Percentiles rank a stretch among this genome's conserved stretches.
phyloP scores from a whole-genome alignment of 1,140 invertebrate genomes.

The Lasioglossum albipes region DNA sequence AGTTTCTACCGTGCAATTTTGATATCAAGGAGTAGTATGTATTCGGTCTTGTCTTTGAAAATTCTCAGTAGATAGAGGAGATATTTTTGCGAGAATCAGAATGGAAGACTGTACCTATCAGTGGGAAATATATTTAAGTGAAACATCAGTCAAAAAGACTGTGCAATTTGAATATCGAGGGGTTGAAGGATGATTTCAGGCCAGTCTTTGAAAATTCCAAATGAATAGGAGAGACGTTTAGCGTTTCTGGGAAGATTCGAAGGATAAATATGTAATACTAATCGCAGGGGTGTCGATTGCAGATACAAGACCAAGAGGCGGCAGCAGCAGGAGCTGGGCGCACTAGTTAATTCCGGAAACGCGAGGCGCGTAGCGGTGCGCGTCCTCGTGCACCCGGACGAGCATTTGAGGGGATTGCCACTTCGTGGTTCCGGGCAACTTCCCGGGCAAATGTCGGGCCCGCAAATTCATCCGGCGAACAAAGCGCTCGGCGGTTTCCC shows the following conservation, averaged over 20 bases:
- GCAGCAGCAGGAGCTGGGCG: conserved; percentile 77
- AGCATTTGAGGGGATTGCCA: conserved; percentile 74
- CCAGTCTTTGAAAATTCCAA: no score
- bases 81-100: no score
- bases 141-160: no score
- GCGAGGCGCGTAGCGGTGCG: conserved; percentile 77
- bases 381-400: conserved; percentile 77
- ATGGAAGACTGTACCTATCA: no score
- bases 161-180: no score
- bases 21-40: no score
- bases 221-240: no score
- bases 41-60: no score
- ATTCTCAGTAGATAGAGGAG: no score
- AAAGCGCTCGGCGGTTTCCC: conserved; percentile 77
- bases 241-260: no score
- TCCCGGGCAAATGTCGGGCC: conserved; percentile 70
- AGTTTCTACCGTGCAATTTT: background rate
- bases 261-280: background rate
- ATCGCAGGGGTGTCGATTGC: conserved; percentile 1
- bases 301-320: conserved; percentile 79
- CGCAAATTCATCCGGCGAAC: conserved; percentile 74
- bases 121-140: no score
- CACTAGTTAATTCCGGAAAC: conserved; percentile 76
- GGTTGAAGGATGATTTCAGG: no score
- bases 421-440: conserved; percentile 73